Evolutionary conservation across 1,140 invertebrate species (phyloP), one percentile per base, ranked within the genome.

Genomic region (Amyelois transitella): DNA sequence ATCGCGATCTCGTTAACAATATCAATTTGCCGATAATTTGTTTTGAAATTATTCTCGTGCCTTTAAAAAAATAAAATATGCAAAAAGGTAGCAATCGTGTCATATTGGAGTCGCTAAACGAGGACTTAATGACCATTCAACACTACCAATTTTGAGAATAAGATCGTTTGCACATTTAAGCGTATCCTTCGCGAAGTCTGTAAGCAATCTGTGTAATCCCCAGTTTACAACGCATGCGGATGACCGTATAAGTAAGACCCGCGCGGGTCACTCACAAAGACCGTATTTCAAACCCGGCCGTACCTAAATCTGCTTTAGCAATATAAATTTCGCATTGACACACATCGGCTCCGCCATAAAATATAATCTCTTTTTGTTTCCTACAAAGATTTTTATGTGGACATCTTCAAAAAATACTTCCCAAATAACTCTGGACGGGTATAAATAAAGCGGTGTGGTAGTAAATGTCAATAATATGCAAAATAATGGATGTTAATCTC

Each of bases 401-500:
- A 75, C 76, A 77, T 69, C 70, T 75, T 79, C 74, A 81, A 86
- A 83, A 82, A 84, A 84, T 84, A 77, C 76, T 84, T 83, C 79
- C 80, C 75, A 83, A 86, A 87, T 87, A 85, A 77, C 84, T 84
- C 64, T 62, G 76, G 62, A 72, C 62, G 70, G 63, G 58, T 69
- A 87, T 86, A 87, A 87, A 86, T 87, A 87, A 77, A 72, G 68
- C 78, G 64, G 72, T 75, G 69, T 72, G 81, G 84, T 82, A 84
- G 80, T 84, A 86, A 87, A 87, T 74, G 84, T 86, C 84, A 86
- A 81, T 84, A 87, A 84, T 83, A 87, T 86, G 82, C 77, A 84
- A 87, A 87, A 86, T 83, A 85, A 86, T 86, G 82, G 77, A 80
- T 81, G 77, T 79, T 85, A 82, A 84, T 84, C 81, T 82, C 50